These are phyloP conservation scores for Syngnathoides biaculeatus DNA, from an alignment of 2,113 vertebrate species.

Conservation along the genomic window DNA sequence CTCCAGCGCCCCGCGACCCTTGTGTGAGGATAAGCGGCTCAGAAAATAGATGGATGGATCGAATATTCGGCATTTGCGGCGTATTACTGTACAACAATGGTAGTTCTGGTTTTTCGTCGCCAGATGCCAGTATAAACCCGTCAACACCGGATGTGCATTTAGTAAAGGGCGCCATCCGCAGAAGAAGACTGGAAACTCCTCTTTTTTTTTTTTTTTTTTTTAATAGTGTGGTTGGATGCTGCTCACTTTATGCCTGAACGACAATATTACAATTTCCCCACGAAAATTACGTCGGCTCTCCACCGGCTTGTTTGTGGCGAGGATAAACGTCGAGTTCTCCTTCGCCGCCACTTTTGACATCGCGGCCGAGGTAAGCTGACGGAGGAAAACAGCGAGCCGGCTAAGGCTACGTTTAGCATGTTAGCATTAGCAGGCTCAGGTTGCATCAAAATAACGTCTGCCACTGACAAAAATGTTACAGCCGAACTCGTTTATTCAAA, in stretches of 20 bases:
- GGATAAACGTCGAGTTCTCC: neutral
- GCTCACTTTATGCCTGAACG: neutral
- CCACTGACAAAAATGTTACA: neutral
- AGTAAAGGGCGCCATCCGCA: neutral
- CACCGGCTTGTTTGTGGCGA: neutral
- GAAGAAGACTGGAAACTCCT: constrained; percentile 22
- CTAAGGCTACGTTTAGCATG: constrained; percentile 36
- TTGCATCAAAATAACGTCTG: constrained; percentile 21
- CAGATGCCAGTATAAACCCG: constrained; percentile 20
- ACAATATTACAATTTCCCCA: constrained; percentile 9
- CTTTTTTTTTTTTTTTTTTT: neutral
- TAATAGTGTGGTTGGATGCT: constrained; percentile 20
- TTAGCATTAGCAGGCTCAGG: constrained; percentile 2
- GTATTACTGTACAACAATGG: no score
- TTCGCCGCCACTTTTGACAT: neutral
- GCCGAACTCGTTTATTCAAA: neutral
- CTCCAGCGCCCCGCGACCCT: no score
- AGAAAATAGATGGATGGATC: no score
- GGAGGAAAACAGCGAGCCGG: constrained; percentile 8
- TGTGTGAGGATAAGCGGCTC: no score
- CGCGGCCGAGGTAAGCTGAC: constrained; percentile 24
- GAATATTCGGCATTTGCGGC: no score
- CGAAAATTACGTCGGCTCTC: neutral
- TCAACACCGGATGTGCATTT: rapidly evolving
- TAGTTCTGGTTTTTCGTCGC: neutral